Percentiles rank a stretch among this genome's conserved stretches.
These are phyloP conservation scores for Pterobdella sp. DNA, from an alignment of 2,888 invertebrate genomes.

Conservation along the genomic window DNA sequence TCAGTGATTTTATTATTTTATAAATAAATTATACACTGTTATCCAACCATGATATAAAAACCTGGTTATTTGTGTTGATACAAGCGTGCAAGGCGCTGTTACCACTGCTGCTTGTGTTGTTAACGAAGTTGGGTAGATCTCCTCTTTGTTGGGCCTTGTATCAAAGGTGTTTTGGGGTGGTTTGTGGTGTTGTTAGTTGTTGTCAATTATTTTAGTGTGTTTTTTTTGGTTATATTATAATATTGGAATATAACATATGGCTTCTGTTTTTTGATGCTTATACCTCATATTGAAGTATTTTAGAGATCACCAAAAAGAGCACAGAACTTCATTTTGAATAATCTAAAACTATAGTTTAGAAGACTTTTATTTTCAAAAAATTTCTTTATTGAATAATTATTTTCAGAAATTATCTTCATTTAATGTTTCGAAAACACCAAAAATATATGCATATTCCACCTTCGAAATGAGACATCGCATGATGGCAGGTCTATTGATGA, in stretches of 20 bases:
- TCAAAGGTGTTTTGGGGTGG: neutral
- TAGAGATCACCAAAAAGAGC: too few species aligned
- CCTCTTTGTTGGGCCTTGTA: neutral
- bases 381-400: too few species aligned
- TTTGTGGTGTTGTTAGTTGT: neutral
- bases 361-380: too few species aligned
- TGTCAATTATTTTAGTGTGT: neutral
- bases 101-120: slow-evolving; percentile 17
- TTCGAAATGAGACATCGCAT: neutral
- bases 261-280: too few species aligned
- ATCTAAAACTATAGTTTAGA: too few species aligned
- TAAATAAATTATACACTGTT: too few species aligned
- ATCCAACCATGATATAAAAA: neutral
- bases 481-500: neutral
- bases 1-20: too few species aligned
- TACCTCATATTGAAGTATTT: too few species aligned
- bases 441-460: slow-evolving; percentile 8
- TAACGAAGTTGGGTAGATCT: neutral
- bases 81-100: slow-evolving; percentile 23
- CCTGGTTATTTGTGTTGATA: neutral
- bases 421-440: neutral
- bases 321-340: too few species aligned
- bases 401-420: too few species aligned
- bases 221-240: neutral
- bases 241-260: too few species aligned